These are phyloP conservation scores for Liopterus haemorrhoidalis DNA, from an alignment of 2,888 invertebrate genomes.

Conservation along the genomic window DNA sequence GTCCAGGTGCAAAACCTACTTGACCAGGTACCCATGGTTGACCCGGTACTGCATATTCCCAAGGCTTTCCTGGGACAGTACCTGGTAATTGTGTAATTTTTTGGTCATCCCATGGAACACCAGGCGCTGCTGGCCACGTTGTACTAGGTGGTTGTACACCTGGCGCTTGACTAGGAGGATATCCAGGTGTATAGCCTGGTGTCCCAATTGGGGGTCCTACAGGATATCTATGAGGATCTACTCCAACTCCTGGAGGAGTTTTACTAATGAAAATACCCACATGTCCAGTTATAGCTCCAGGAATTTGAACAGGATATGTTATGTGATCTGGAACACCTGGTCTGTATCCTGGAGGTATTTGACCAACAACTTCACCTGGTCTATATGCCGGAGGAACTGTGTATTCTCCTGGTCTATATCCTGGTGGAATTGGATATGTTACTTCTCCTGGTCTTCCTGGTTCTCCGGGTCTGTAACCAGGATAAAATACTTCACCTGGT, in stretches of 20 bases:
- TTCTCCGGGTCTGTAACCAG: slow-evolving; percentile 15
- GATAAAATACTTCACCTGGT: slow-evolving; percentile 19
- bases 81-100: too few relatives aligned
- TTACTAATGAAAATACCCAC: neutral
- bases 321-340: too few relatives aligned
- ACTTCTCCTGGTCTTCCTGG: slow-evolving; percentile 5
- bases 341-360: too few relatives aligned
- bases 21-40: slow-evolving; percentile 22
- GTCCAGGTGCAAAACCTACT: slow-evolving; percentile 14
- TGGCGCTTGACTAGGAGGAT: slow-evolving; percentile 12
- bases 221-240: slow-evolving; percentile 11
- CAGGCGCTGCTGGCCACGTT: neutral
- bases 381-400: neutral
- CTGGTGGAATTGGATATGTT: neutral
- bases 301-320: too few relatives aligned
- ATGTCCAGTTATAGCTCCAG: neutral
- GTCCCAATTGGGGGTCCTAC: too few relatives aligned
- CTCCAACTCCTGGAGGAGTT: neutral
- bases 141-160: slow-evolving; percentile 12
- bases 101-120: neutral
- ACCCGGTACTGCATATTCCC: slow-evolving; percentile 11
- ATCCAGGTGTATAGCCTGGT: too few relatives aligned
- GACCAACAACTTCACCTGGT: neutral
- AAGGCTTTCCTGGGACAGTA: neutral
- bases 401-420: too few relatives aligned